A percentile compares a stretch with the other conserved stretches of the same genome.
These are phyloP conservation scores for Volucella inanis DNA, from an alignment of 2,888 invertebrate genomes.

Conservation along the genomic window DNA sequence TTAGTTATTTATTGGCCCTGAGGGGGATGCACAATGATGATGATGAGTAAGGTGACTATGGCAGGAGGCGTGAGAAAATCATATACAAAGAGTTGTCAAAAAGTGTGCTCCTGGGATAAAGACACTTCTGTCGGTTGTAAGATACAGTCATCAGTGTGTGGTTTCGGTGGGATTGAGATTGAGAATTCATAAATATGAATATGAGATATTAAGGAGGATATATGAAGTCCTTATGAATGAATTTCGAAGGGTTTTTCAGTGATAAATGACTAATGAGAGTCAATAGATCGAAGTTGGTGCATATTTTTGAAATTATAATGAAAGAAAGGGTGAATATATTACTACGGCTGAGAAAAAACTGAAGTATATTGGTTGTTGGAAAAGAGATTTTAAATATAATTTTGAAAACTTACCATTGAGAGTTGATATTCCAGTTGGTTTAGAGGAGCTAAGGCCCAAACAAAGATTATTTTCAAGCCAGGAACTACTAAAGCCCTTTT, in stretches of 20 bases:
- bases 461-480: too few relatives aligned
- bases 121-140: not conserved
- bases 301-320: too few relatives aligned
- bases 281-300: too few relatives aligned
- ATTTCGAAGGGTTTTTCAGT: not conserved
- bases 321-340: too few relatives aligned
- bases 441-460: too few relatives aligned
- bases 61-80: slow-evolving; percentile 73
- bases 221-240: slow-evolving; percentile 14
- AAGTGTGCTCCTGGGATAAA: slow-evolving; percentile 31
- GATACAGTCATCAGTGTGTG: not conserved
- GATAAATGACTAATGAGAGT: too few relatives aligned
- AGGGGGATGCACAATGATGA: slow-evolving; percentile 25
- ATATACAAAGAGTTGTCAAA: slow-evolving; percentile 64
- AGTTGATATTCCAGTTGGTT: too few relatives aligned
- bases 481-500: too few relatives aligned
- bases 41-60: slow-evolving; percentile 12
- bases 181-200: slow-evolving; percentile 34
- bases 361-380: too few relatives aligned
- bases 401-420: too few relatives aligned
- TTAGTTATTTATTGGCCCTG: slow-evolving; percentile 67
- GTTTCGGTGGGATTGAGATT: not conserved
- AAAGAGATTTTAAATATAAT: too few relatives aligned
- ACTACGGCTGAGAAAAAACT: too few relatives aligned
- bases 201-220: not conserved